Evolutionary conservation across 2,113 vertebrate species (phyloP).

Genomic region (Smithornis capensis): DNA sequence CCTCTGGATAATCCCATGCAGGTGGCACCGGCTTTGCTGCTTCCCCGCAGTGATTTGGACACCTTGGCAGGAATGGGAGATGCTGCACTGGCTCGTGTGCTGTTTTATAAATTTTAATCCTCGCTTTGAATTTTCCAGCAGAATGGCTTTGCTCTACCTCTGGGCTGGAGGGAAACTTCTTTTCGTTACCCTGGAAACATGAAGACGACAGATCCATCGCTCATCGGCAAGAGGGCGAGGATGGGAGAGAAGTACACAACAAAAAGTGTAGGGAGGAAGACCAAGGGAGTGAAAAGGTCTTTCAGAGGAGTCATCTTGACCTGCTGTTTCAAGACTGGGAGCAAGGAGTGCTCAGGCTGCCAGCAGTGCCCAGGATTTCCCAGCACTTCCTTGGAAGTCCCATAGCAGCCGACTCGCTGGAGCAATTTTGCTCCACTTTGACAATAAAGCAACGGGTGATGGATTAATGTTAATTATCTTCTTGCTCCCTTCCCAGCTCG

Average conservation of each 20-base stretch:
- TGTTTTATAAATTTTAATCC: slow-evolving; percentile 51
- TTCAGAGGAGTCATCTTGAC: neutral
- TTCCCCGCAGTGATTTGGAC: accelerated
- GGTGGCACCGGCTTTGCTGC: neutral
- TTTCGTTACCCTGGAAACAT: slow-evolving; percentile 54
- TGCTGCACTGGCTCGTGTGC: slow-evolving; percentile 8
- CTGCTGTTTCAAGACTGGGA: neutral
- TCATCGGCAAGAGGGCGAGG: neutral
- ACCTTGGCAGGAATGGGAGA: neutral
- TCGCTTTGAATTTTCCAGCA: slow-evolving; percentile 48
- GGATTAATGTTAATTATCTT: neutral
- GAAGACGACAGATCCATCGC: neutral
- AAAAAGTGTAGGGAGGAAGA: neutral
- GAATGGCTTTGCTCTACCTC: slow-evolving; percentile 42
- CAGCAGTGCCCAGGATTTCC: neutral
- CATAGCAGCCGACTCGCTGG: neutral
- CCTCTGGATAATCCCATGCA: neutral
- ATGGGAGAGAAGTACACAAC: neutral
- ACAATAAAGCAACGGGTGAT: neutral
- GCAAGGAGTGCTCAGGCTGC: neutral
- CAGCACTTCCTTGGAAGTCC: neutral
- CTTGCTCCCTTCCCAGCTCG: neutral
- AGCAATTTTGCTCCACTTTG: neutral
- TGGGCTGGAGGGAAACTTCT: slow-evolving; percentile 54
- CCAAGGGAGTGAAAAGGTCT: neutral